Evolutionary conservation across 2,888 invertebrate species (phyloP), one percentile per base, ranked within the genome.

Genomic region (Conistra vaccinii): DNA sequence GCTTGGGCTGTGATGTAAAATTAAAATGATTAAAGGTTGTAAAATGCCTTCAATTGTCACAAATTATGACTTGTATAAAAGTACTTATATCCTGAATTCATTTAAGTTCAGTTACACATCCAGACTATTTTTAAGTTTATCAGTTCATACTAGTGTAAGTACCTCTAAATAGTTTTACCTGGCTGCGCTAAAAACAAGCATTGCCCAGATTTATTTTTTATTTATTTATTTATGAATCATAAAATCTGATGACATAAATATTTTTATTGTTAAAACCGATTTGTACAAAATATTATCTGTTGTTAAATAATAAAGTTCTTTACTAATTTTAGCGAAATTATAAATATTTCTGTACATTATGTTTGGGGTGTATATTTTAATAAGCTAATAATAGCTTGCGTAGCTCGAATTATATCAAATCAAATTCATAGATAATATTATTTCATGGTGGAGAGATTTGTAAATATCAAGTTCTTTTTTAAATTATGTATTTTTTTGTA

Each of bases 1-100:
- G 66, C n/a, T 53, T 63, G 45, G 77, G 73, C 70, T 83, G 72
- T 80, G 81, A 84, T 69, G 23, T 71, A 53, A 62, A 66, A 74
- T 35, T 71, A 69, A 32, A 32, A 32, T 66, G 3, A 23, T 45
- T 17, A 60, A 12, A 29, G 62, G 68, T 80, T 70, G 53, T 70
- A 70, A 70, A 45, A 32, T 55, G 3, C 51, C 12, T 55, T 7
- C 5, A 62, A 7, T 48, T 62, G 32, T 42, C 26, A 17, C 14
- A 32, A 45, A 20, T 12, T 35, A 45, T 26, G 17, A 10, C 14
- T 39, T 60, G 26, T 23, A 45, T 42, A n/a, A n/a, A n/a, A n/a
- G n/a, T n/a, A 32, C 7, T 45, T 20, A 45, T 12, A n/a, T 45
- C 10, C 3, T 20, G 20, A 69, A 48, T 45, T 48, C 29, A 12